These are phyloP conservation scores for Folsomia candida DNA, from an alignment of 2,888 invertebrate genomes.

Conservation along the genomic window DNA sequence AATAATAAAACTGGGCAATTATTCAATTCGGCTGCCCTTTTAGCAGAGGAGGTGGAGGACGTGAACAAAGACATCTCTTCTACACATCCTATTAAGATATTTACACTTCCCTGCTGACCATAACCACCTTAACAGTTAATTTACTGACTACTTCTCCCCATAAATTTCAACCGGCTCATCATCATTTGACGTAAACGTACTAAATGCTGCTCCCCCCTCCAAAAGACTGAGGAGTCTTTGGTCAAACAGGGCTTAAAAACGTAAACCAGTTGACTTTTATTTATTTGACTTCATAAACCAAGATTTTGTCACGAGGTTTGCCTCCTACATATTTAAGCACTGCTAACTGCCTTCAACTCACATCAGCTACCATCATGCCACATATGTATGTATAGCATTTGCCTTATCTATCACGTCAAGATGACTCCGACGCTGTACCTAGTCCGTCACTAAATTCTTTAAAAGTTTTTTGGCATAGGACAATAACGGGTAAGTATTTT, in stretches of 20 bases:
- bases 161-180: slow-evolving; percentile 10
- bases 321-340: background rate
- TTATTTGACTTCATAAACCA: slow-evolving; percentile 3
- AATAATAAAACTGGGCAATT: too few relatives aligned
- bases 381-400: too few relatives aligned
- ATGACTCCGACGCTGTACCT: too few relatives aligned
- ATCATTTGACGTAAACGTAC: background rate
- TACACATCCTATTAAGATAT: slow-evolving; percentile 6
- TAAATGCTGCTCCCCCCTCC: background rate
- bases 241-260: background rate
- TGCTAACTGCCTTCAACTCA: background rate
- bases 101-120: slow-evolving; percentile 6
- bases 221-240: background rate
- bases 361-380: background rate
- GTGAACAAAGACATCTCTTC: background rate
- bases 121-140: slow-evolving; percentile 8
- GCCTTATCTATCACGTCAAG: background rate
- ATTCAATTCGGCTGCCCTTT: too few relatives aligned
- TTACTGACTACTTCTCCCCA: background rate
- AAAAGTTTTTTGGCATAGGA: too few relatives aligned
- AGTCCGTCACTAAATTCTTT: too few relatives aligned
- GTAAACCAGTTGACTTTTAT: background rate
- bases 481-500: too few relatives aligned
- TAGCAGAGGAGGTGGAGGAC: too few relatives aligned
- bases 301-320: background rate